Conservation (phyloP, 1,140 invertebrate species). For the Whitmania pigra region DNA sequence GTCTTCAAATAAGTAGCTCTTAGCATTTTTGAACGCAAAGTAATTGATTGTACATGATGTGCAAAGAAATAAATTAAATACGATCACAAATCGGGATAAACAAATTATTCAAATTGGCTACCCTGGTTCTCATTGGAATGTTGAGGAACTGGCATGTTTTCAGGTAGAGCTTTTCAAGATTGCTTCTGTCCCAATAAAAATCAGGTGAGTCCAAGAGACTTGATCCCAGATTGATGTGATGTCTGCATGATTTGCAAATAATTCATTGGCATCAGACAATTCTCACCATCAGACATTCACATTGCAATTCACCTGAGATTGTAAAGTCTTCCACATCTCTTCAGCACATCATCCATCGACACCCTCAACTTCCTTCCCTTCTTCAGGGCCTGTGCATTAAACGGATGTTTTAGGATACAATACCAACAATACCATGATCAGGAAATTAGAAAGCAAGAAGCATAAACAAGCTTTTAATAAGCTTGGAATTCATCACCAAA, state of each 20-base stretch:
- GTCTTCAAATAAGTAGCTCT: too few species aligned
- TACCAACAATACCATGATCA: background rate
- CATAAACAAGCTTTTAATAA: background rate
- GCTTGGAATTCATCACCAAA: background rate
- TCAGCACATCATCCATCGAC: conserved; percentile 57
- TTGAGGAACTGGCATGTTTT: conserved; percentile 68
- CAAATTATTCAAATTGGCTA: conserved; percentile 36
- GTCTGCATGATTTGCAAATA: conserved; percentile 38
- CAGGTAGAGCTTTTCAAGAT: conserved; percentile 67
- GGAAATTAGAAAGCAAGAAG: background rate
- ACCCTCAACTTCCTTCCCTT: conserved; percentile 55
- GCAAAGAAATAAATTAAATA: too few species aligned
- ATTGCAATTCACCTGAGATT: conserved; percentile 50
- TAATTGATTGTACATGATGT: too few species aligned
- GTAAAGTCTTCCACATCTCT: conserved; percentile 82
- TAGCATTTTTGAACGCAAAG: too few species aligned
- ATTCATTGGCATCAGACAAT: background rate
- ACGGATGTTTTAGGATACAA: conserved; percentile 23
- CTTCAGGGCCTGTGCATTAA: conserved; percentile 53
- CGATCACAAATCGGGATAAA: conserved; percentile 17
- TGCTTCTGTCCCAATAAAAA: conserved; percentile 89
- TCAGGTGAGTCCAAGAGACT: conserved; percentile 86
- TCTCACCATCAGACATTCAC: background rate
- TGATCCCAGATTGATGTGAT: conserved; percentile 79
- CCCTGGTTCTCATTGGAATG: conserved; percentile 66